These are phyloP conservation scores for Tenthredo amoena DNA, from an alignment of 2,888 invertebrate genomes.

Conservation along the genomic window DNA sequence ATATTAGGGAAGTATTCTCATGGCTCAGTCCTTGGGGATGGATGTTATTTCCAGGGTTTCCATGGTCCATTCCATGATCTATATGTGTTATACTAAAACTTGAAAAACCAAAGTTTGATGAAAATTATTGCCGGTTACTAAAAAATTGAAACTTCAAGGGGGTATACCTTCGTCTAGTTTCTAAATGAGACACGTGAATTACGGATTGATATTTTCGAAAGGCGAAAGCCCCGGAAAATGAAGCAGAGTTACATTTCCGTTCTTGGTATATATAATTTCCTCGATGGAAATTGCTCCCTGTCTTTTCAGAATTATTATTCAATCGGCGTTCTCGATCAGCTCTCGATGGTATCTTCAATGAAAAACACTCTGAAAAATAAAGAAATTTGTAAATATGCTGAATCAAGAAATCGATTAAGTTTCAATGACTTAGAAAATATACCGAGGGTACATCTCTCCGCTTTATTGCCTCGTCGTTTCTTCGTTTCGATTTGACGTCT, in stretches of 20 bases:
- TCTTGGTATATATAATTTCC: slow-evolving; percentile 64
- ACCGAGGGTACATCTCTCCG: not conserved
- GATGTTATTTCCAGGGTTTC: not conserved
- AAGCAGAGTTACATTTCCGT: slow-evolving; percentile 52
- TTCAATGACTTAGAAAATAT: not conserved
- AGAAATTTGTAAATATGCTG: not conserved
- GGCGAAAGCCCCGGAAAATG: slow-evolving; percentile 1
- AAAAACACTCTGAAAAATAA: not conserved
- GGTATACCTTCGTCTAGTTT: not conserved
- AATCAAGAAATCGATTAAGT: not conserved
- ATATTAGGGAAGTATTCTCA: not conserved
- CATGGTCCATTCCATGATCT: not conserved
- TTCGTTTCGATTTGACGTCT: not conserved
- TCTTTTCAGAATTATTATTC: slow-evolving; percentile 41
- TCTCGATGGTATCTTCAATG: not conserved
- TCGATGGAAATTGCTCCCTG: slow-evolving; percentile 63
- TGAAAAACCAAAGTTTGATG: not conserved
- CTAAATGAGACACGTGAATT: not conserved
- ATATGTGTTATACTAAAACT: not conserved
- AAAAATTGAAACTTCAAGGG: not conserved
- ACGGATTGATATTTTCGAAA: slow-evolving; percentile 15
- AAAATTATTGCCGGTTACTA: not conserved
- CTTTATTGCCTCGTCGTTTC: not conserved
- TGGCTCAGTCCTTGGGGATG: not conserved
- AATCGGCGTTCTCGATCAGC: not conserved